Conservation (phyloP, 2,797 vertebrate genomes). For the Cynodonichthys magdalenae region DNA sequence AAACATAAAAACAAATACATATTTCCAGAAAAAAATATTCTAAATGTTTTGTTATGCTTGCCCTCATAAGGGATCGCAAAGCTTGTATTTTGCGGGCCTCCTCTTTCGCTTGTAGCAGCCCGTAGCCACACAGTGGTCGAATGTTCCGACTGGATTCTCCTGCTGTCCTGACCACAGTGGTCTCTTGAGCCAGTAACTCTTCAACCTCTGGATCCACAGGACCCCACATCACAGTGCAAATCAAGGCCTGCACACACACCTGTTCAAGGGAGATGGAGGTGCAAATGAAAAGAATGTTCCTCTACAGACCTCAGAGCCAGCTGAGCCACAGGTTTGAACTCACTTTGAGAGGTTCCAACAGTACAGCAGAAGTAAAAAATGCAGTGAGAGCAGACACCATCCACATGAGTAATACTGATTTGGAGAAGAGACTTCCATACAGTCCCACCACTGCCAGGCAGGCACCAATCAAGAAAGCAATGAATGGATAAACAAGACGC, state of each 20-base stretch:
- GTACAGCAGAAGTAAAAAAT: conserved; percentile 77
- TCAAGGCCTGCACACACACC: conserved; percentile 77
- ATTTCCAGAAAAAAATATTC: background rate
- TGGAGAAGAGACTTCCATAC: conserved; percentile 79
- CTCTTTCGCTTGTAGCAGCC: conserved; percentile 83
- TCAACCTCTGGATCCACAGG: conserved; percentile 84
- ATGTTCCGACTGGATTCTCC: conserved; percentile 67
- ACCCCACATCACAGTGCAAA: conserved; percentile 67
- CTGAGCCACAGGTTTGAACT: conserved; percentile 14
- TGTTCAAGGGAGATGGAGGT: conserved; percentile 30
- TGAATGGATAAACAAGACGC: conserved; percentile 69
- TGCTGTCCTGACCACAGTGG: conserved; percentile 58
- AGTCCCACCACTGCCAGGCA: conserved; percentile 76
- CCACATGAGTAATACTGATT: conserved; percentile 80
- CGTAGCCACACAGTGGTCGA: conserved; percentile 79
- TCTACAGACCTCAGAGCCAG: background rate
- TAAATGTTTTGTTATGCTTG: conserved; percentile 25
- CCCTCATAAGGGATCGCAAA: conserved; percentile 79
- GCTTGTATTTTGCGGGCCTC: conserved; percentile 81
- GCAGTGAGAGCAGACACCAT: conserved; percentile 74
- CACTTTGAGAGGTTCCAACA: conserved; percentile 84
- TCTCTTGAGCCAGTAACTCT: conserved; percentile 72
- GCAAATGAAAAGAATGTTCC: background rate
- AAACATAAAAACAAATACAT: background rate
- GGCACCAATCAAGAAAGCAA: conserved; percentile 61